These are phyloP conservation scores for Acanthisitta chloris DNA, from an alignment of 2,113 vertebrate species.

Conservation along the genomic window DNA sequence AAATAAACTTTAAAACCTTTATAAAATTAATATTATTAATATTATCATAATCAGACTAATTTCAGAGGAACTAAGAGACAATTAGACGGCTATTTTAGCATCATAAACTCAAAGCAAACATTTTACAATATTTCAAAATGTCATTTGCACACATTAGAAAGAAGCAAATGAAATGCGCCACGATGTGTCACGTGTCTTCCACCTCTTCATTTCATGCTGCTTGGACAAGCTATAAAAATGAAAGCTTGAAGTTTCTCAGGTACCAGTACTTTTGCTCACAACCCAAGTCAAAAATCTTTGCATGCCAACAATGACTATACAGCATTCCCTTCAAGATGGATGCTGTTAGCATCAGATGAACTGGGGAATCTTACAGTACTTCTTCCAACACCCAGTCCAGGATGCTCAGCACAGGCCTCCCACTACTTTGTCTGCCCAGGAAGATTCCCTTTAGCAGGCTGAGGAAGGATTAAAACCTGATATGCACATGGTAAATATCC, in stretches of 20 bases:
- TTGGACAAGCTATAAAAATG: neutral
- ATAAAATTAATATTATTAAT: neutral
- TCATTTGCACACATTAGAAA: neutral
- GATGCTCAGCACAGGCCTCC: neutral
- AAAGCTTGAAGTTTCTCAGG: neutral
- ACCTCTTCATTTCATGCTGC: neutral
- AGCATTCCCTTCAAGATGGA: neutral
- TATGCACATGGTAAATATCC: neutral
- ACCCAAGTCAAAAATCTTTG: neutral
- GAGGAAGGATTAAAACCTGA: neutral
- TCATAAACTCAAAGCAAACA: neutral
- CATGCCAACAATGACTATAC: accelerated
- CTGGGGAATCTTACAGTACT: neutral
- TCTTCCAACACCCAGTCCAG: neutral
- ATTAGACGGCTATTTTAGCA: neutral
- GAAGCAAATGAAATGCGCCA: neutral
- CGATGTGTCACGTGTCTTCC: neutral
- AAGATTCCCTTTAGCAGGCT: neutral
- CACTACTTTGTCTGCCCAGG: neutral
- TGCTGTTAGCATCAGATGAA: neutral
- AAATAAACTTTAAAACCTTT: neutral
- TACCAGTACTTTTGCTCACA: neutral
- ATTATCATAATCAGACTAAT: neutral
- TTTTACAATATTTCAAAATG: neutral
- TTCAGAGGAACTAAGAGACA: neutral